Evolutionary conservation across 2,797 vertebrate genomes (phyloP).

Genomic region (Cyprinella venusta): DNA sequence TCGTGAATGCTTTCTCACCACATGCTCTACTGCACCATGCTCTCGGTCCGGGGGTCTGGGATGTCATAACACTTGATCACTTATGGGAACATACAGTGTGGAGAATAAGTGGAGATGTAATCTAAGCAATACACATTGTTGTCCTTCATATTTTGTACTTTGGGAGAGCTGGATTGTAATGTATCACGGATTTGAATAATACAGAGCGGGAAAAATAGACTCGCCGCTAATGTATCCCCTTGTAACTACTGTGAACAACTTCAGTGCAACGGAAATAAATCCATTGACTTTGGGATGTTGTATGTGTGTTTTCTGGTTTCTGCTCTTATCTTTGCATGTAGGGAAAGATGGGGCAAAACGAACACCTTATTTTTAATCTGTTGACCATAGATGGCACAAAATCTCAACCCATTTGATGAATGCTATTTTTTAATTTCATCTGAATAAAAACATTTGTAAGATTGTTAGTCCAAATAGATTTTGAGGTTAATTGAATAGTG

Average conservation of each 20-base stretch:
- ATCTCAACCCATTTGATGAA: not conserved
- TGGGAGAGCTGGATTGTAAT: slow-evolving; percentile 76
- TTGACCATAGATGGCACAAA: not conserved
- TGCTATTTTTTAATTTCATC: not conserved
- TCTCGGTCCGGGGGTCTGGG: slow-evolving; percentile 36
- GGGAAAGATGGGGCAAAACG: not conserved
- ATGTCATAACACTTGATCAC: slow-evolving; percentile 43
- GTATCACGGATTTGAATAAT: slow-evolving; percentile 65
- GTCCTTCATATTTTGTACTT: slow-evolving; percentile 90
- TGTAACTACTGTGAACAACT: slow-evolving; percentile 96
- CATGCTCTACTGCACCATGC: slow-evolving; percentile 32
- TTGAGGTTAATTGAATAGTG: not conserved
- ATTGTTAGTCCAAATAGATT: not conserved
- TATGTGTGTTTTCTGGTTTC: slow-evolving; percentile 37
- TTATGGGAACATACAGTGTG: slow-evolving; percentile 38
- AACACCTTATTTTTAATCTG: not conserved
- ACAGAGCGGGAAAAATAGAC: slow-evolving; percentile 80
- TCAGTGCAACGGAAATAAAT: slow-evolving; percentile 96
- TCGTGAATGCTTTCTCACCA: slow-evolving; percentile 64
- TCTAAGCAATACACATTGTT: slow-evolving; percentile 93
- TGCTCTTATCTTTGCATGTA: not conserved
- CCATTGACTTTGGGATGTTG: slow-evolving; percentile 82
- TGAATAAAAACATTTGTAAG: not conserved
- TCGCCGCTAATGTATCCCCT: slow-evolving; percentile 86
- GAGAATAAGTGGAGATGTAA: slow-evolving; percentile 75